Conservation (phyloP, 2,797 vertebrate genomes). For the Takifugu rubripes region DNA sequence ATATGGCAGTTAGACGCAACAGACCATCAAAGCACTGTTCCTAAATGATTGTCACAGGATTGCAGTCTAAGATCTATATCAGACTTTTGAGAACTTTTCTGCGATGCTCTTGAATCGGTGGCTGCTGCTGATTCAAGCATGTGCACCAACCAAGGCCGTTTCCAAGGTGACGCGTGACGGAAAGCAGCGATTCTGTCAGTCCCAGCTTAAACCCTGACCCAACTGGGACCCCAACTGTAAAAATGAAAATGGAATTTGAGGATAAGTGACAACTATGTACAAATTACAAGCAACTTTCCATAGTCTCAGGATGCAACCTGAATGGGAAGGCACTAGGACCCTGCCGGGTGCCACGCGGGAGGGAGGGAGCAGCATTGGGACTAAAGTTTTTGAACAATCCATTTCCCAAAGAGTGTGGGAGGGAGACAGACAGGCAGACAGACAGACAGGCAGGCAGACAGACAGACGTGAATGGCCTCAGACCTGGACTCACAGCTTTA, state of each 20-base stretch:
- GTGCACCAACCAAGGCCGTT: background rate
- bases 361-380: slow-evolving; percentile 66
- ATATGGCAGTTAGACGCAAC: slow-evolving; percentile 48
- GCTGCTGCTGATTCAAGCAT: background rate
- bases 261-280: slow-evolving; percentile 44
- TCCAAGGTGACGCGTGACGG: background rate
- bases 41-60: slow-evolving; percentile 10
- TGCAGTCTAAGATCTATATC: slow-evolving; percentile 6
- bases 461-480: slow-evolving; percentile 64
- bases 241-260: slow-evolving; percentile 13
- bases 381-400: slow-evolving; percentile 79
- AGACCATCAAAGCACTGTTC: slow-evolving; percentile 58
- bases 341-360: slow-evolving; percentile 47
- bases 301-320: slow-evolving; percentile 12
- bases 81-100: slow-evolving; percentile 4
- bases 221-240: slow-evolving; percentile 7
- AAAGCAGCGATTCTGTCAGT: slow-evolving; percentile 31
- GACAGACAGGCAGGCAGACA: slow-evolving; percentile 30
- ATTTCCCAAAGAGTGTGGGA: slow-evolving; percentile 75
- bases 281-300: slow-evolving; percentile 36
- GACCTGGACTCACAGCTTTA: slow-evolving; percentile 66
- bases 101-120: background rate
- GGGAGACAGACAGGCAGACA: slow-evolving; percentile 56
- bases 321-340: slow-evolving; percentile 74
- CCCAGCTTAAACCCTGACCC: slow-evolving; percentile 8